A percentile compares a stretch with the other conserved stretches of the same genome.
Conservation (phyloP, 2,113 vertebrate genomes). For the Bufo gargarizans region DNA sequence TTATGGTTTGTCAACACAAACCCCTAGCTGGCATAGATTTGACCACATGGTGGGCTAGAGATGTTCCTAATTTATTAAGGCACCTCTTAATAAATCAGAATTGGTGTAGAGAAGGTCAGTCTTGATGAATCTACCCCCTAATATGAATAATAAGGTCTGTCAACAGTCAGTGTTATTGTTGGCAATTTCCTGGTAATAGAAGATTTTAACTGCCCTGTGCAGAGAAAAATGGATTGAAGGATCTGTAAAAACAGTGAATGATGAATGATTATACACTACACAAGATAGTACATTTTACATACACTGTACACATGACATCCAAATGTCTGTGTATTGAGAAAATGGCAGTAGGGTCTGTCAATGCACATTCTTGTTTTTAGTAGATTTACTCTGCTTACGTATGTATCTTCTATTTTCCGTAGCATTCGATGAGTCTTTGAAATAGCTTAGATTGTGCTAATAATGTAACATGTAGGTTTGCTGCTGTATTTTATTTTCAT, state of each 20-base stretch:
- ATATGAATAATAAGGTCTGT: no score
- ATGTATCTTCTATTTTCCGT: not conserved
- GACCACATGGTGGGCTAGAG: no score
- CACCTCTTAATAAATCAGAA: no score
- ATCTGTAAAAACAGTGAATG: not conserved
- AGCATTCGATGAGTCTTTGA: conserved; percentile 5
- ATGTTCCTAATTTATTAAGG: no score
- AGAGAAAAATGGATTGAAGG: not conserved
- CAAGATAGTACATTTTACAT: no score
- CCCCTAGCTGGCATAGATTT: no score
- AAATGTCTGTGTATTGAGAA: not conserved
- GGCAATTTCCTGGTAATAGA: not conserved
- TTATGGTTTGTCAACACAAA: no score
- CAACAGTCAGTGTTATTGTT: not conserved
- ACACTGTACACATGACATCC: not conserved
- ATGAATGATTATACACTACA: not conserved
- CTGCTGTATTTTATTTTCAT: conserved; percentile 24
- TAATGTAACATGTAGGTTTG: conserved; percentile 35
- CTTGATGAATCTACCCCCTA: no score
- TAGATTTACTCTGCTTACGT: not conserved
- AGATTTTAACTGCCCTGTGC: not conserved
- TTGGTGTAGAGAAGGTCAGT: no score
- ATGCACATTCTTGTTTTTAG: not conserved
- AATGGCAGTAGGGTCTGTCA: not conserved
- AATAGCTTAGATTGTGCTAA: conserved; percentile 38